Evolutionary conservation across 2,797 vertebrate genomes (phyloP), one percentile per base, ranked within the genome.

Genomic region (Cynopterus sphinx): DNA sequence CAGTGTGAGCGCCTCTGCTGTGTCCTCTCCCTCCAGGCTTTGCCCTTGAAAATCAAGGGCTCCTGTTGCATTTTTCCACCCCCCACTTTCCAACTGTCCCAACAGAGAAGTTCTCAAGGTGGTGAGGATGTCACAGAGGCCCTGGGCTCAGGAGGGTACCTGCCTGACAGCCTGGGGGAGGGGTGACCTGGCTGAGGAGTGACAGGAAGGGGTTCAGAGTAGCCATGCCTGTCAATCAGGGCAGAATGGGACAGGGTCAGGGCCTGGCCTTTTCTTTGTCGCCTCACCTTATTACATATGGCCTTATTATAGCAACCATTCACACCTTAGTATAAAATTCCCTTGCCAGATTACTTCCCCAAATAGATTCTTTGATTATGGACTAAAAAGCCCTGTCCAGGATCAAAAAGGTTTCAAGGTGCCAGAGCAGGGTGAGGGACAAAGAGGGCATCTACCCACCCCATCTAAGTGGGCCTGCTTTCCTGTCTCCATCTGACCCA

Each of bases 251-350:
- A 59, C 11, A 5, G 31, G 26, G 22, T 68, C 28, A 3, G 77
- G 26, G 28, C 16, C 74, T 51, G 74, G 16, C 10, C 26, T 70
- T 43, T 19, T 67, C 43, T 63, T 28, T 31, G 2, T 17, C 24
- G 16, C 51, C n/a, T 26, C 19, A 2, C n/a, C 78, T 75, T 39
- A 31, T 15, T 68, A 21, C 36, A n/a, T 33, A 36, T 0, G 39
- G 39, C 33, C 75, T 82, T 8, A 1, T 41, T 21, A 36, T 5
- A 71, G 77, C 73, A 92, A 17, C 31, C 95, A 78, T 75, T 83
- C 57, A 79, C 61, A 71, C 19, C 31, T 83, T 95, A 82, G 68
- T 70, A 5, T 61, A 53, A 92, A 85, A 24, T 41, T 46, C 39
- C 15, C 51, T 84, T 31, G 46, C 79, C 46, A 21, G 70, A 36